These are phyloP conservation scores for Macrophya annulata DNA, from an alignment of 2,888 invertebrate genomes.

Conservation along the genomic window DNA sequence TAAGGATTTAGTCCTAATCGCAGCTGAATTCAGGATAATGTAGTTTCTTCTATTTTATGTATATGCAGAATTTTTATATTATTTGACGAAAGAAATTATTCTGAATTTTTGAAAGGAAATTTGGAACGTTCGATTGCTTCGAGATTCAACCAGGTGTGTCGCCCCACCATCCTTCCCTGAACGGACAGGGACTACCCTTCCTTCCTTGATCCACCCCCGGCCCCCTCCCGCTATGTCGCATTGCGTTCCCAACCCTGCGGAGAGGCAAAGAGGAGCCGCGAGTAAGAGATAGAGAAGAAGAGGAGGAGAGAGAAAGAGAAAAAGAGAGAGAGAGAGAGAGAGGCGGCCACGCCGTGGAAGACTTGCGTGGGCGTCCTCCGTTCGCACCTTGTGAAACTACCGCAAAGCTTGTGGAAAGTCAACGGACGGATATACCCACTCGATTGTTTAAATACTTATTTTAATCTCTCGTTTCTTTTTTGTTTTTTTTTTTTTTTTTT, in stretches of 20 bases:
- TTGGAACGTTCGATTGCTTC: constrained; percentile 19
- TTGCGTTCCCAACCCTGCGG: constrained; percentile 39
- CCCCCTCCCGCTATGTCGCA: constrained; percentile 15
- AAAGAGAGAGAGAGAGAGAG: background rate
- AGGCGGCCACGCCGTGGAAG: constrained; percentile 21
- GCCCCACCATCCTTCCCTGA: constrained; percentile 5
- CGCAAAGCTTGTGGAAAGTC: constrained; percentile 26
- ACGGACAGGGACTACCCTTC: constrained; percentile 43
- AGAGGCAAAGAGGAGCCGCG: constrained; percentile 29
- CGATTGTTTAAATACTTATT: background rate
- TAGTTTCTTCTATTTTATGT: background rate
- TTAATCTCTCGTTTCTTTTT: background rate
- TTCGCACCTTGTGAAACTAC: constrained; percentile 43
- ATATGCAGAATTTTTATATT: background rate
- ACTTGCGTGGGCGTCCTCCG: constrained; percentile 44
- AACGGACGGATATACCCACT: constrained; percentile 9
- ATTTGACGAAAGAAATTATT: background rate
- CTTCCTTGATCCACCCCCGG: constrained; percentile 34
- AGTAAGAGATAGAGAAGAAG: constrained; percentile 33
- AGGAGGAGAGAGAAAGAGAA: constrained; percentile 2
- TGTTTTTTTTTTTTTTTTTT: background rate
- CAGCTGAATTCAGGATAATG: background rate
- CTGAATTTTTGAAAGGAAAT: background rate
- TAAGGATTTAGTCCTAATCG: background rate
- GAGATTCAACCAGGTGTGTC: constrained; percentile 37